phyloP scores from a whole-genome alignment of 1,140 invertebrate species.

The Zophobas atratus region DNA sequence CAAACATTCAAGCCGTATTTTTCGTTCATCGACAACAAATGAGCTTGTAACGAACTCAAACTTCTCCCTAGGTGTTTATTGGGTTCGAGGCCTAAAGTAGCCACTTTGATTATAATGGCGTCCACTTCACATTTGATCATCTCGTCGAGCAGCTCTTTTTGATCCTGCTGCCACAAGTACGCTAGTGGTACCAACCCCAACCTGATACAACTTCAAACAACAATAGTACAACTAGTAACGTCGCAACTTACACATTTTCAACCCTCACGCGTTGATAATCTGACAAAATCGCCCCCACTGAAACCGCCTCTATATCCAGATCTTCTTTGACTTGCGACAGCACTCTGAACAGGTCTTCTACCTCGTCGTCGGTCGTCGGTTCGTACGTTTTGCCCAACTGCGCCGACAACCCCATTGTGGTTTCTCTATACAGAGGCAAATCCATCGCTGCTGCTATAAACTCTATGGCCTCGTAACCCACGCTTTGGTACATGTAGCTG shows the following conservation, averaged over 20 bases:
- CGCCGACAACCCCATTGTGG: constrained; percentile 71
- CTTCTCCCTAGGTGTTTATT: constrained; percentile 90
- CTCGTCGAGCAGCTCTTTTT: constrained; percentile 94
- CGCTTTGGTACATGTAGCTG: constrained; percentile 99
- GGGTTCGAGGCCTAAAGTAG: constrained; percentile 90
- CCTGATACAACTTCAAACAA: constrained; percentile 83
- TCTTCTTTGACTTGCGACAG: constrained; percentile 88
- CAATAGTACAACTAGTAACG: constrained; percentile 44
- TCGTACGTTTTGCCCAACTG: constrained; percentile 83
- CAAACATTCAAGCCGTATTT: constrained; percentile 98
- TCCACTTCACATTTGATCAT: constrained; percentile 96
- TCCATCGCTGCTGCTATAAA: constrained; percentile 95
- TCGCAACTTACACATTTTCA: constrained; percentile 93
- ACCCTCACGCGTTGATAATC: constrained; percentile 98
- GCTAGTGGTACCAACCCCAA: constrained; percentile 91
- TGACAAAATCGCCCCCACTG: constrained; percentile 97
- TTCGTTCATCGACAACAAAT: constrained; percentile 90
- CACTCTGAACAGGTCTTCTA: constrained; percentile 96
- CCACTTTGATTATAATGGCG: constrained; percentile 97
- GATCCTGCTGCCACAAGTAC: constrained; percentile 95
- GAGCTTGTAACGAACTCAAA: constrained; percentile 87
- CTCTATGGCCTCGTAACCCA: constrained; percentile 95
- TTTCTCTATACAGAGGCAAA: constrained; percentile 89
- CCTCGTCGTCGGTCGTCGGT: constrained; percentile 93
- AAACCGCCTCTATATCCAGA: constrained; percentile 90